phyloP scores from a whole-genome alignment of 2,113 vertebrate species.

The Struthio camelus region DNA sequence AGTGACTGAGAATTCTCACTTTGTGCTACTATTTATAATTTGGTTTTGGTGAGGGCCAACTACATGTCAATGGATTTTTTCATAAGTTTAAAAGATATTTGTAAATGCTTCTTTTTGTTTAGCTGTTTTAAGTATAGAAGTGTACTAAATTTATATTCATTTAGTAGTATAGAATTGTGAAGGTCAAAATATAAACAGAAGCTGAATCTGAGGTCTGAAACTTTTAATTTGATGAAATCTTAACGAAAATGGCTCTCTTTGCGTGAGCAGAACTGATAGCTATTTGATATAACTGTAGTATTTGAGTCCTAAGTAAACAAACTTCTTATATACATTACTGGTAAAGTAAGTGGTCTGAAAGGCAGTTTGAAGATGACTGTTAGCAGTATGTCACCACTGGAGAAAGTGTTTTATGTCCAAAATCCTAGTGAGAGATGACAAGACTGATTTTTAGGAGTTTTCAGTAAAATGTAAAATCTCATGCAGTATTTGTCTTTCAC shows the following conservation, averaged over 20 bases:
- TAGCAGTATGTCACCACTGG: background rate
- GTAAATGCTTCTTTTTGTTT: background rate
- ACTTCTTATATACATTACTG: background rate
- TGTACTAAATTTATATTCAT: too few species aligned
- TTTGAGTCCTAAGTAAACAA: background rate
- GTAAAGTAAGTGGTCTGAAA: background rate
- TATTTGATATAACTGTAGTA: background rate
- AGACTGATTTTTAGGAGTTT: background rate
- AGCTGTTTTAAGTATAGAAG: background rate
- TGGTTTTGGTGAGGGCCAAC: background rate
- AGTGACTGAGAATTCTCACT: background rate
- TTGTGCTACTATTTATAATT: background rate
- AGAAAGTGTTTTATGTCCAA: rapidly evolving
- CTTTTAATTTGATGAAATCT: background rate
- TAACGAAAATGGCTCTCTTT: background rate
- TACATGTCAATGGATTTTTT: background rate
- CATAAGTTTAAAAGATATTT: background rate
- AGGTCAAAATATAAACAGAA: background rate
- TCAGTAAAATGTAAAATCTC: background rate
- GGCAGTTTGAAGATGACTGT: background rate
- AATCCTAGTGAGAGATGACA: background rate
- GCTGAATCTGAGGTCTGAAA: background rate
- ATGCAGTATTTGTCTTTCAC: background rate
- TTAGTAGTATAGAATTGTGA: too few species aligned
- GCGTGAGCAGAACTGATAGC: background rate